Conservation (phyloP, 2,888 invertebrate genomes). For the Thymelicus sylvestris region DNA sequence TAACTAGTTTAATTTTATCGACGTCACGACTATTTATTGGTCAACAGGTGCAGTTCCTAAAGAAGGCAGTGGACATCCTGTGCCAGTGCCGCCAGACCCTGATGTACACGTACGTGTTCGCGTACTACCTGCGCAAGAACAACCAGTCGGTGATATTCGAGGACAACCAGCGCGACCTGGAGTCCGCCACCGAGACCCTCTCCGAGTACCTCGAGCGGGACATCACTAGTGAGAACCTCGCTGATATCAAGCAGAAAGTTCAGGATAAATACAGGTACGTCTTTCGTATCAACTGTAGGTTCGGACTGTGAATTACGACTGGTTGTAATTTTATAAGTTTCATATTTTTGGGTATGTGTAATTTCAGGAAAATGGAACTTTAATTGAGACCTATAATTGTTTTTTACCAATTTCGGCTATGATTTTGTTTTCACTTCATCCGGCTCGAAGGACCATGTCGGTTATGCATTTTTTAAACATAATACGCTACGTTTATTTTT, state of each 20-base stretch:
- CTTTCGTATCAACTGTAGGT: too few relatives aligned
- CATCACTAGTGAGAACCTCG: constrained; percentile 98
- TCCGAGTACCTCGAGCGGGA: constrained; percentile 99
- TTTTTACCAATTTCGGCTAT: too few relatives aligned
- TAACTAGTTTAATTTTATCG: too few relatives aligned
- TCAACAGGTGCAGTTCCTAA: constrained; percentile 96
- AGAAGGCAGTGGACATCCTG: constrained; percentile 98
- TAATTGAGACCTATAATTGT: too few relatives aligned
- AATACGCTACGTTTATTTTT: too few relatives aligned
- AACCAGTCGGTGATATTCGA: constrained; percentile 99
- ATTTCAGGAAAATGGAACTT: too few relatives aligned
- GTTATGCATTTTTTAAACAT: too few relatives aligned
- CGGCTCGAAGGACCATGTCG: too few relatives aligned
- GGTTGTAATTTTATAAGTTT: too few relatives aligned
- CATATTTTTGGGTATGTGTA: too few relatives aligned
- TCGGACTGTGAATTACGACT: too few relatives aligned
- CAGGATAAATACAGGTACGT: constrained; percentile 97
- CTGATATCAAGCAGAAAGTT: constrained; percentile 99
- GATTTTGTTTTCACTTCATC: too few relatives aligned
- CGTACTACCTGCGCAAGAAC: constrained; percentile 98
- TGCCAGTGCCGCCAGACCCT: constrained; percentile 98
- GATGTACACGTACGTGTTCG: constrained; percentile 99
- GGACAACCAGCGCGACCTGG: constrained; percentile 99
- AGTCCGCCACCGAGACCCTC: constrained; percentile 98
- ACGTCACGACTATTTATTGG: not conserved